Evolutionary conservation across 2,888 invertebrate species (phyloP), one percentile per base, ranked within the genome.

Genomic region (Tipula vernalis): DNA sequence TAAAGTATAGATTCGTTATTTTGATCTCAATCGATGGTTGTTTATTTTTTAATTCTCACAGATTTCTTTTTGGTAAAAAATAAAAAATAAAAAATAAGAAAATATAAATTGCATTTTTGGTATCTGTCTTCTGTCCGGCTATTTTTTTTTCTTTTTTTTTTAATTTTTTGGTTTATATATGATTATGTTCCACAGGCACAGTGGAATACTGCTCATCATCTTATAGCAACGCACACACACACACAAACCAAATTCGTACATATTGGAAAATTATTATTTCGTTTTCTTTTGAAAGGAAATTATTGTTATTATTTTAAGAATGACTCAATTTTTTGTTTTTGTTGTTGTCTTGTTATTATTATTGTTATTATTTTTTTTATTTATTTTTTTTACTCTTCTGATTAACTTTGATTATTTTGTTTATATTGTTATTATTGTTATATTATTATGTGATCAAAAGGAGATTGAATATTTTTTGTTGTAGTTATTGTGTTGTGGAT

Each of bases 1-100:
- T 71, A 71, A 71, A 28, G 28, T 71, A 71, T 71, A 71, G 71
- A 71, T 71, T 71, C 28, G 71, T 71, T 71, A 71, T 71, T 71
- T 71, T 71, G 71, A 71, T 71, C 71, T 71, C 71, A 71, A 71
- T 71, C 71, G 71, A 71, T 71, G 71, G 71, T 71, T 71, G 71
- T 71, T 18, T 71, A 28, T 71, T 71, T 71, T 71, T 71, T 71
- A 71, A 71, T 71, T 71, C 71, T 71, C 71, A 71, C 71, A 71
- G 71, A 71, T 71, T 71, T 71, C 71, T 71, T 71, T 71, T 71
- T 71, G 71, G 71, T 71, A 71, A 18, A 47, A 47, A 47, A 28
- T 1, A 28, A 28, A 28, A 28, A 28, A 28, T 2, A 28, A 28
- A n/a, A 28, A 44, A 51, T 71, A 28, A 71, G 71, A 71, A 71